Evolutionary conservation across 2,888 invertebrate genomes (phyloP).

Genomic region (Danaus chrysippus): DNA sequence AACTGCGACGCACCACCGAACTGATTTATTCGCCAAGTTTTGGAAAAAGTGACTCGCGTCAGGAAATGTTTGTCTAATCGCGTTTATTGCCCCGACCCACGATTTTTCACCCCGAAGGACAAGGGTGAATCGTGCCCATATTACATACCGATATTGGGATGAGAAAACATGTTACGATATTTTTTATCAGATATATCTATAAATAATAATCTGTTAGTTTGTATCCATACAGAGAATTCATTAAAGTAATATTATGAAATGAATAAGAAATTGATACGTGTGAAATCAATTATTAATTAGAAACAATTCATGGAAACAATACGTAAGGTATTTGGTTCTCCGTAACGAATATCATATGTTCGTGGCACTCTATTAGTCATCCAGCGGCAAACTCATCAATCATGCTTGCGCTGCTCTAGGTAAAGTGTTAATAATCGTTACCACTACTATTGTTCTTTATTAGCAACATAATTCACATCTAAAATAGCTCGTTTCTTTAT

Average conservation of each 20-base stretch:
- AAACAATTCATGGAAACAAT: constrained; percentile 32
- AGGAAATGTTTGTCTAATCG: constrained; percentile 79
- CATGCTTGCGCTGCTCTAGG: constrained; percentile 47
- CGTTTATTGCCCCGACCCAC: constrained; percentile 68
- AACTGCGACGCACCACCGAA: constrained; percentile 76
- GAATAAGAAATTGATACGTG: constrained; percentile 8
- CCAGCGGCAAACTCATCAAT: constrained; percentile 62
- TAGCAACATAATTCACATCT: constrained; percentile 44
- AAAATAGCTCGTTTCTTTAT: constrained; percentile 10
- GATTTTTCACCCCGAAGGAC: constrained; percentile 64
- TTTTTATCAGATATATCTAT: no score
- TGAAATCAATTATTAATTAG: constrained; percentile 22
- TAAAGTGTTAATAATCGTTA: constrained; percentile 73
- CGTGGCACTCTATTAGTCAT: constrained; percentile 70
- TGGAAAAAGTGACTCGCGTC: constrained; percentile 74
- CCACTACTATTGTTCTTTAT: constrained; percentile 55
- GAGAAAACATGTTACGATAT: constrained; percentile 37
- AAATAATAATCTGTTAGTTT: no score
- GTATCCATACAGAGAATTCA: not conserved
- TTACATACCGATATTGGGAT: constrained; percentile 35
- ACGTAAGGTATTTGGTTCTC: constrained; percentile 39
- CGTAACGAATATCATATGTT: constrained; percentile 62
- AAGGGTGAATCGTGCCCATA: constrained; percentile 41
- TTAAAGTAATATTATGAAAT: not conserved
- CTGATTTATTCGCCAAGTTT: constrained; percentile 77